Evolutionary conservation across 2,888 invertebrate species (phyloP).

Genomic region (Vanessa cardui): DNA sequence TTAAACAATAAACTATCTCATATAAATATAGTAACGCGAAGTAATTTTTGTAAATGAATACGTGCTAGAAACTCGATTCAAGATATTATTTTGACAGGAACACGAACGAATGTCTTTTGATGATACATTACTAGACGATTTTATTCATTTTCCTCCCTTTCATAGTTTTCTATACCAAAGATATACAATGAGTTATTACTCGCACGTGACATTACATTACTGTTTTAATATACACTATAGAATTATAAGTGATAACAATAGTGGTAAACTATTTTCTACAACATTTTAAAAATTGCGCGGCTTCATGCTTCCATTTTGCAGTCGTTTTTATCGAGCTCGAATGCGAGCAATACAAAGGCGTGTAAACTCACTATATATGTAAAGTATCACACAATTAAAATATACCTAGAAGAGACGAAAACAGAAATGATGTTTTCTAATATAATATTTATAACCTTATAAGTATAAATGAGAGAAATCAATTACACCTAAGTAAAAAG

Average conservation of each 20-base stretch:
- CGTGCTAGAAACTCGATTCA: no score
- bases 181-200: background rate
- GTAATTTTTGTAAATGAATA: no score
- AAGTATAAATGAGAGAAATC: no score
- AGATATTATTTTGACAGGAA: no score
- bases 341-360: slow-evolving; percentile 68
- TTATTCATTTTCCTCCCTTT: no score
- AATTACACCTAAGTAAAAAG: background rate
- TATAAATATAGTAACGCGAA: background rate
- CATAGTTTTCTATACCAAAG: no score
- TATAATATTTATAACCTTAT: no score
- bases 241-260: background rate
- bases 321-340: slow-evolving; percentile 71
- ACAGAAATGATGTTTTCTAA: background rate
- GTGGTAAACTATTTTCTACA: background rate
- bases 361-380: slow-evolving; percentile 53
- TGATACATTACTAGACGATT: no score
- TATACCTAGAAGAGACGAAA: slow-evolving; percentile 17
- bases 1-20: background rate
- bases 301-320: slow-evolving; percentile 39
- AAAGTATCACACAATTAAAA: slow-evolving; percentile 28
- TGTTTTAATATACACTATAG: slow-evolving; percentile 1
- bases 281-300: slow-evolving; percentile 15
- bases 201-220: background rate
- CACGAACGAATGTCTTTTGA: no score